These are phyloP conservation scores for Sphaerophoria rueppellii DNA, from an alignment of 2,888 invertebrate species.

Conservation along the genomic window DNA sequence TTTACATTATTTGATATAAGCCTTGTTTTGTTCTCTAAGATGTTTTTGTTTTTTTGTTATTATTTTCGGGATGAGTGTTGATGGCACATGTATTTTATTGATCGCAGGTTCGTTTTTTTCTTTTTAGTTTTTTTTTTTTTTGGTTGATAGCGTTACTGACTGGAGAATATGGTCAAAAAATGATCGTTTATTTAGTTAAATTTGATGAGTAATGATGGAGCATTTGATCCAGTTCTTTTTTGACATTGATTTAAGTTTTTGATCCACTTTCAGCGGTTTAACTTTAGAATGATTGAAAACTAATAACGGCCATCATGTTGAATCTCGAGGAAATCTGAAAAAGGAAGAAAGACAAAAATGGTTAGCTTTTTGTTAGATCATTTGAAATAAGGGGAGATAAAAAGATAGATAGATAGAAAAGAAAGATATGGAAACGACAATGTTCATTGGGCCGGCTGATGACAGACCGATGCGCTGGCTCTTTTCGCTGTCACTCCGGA, in stretches of 20 bases:
- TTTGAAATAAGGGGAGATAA: too few species aligned
- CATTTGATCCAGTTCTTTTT: conserved; percentile 38
- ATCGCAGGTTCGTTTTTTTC: conserved; percentile 51
- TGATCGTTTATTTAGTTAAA: conserved; percentile 21
- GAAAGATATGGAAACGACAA: too few species aligned
- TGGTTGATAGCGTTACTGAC: conserved; percentile 52
- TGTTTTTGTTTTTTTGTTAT: conserved; percentile 29
- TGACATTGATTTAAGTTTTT: conserved; percentile 40
- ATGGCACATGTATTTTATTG: conserved; percentile 67
- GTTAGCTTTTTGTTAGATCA: not conserved
- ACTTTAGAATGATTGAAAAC: conserved; percentile 34
- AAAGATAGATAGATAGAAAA: too few species aligned
- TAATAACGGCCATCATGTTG: conserved; percentile 42
- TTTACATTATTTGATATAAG: conserved; percentile 61
- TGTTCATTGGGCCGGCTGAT: too few species aligned
- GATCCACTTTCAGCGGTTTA: conserved; percentile 4
- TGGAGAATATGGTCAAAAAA: conserved; percentile 41
- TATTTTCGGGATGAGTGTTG: conserved; percentile 54
- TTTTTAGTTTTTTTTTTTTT: conserved; percentile 47
- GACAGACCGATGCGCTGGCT: too few species aligned
- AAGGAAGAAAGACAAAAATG: not conserved
- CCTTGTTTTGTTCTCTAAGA: conserved; percentile 48
- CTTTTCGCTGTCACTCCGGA: too few species aligned
- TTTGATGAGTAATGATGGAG: conserved; percentile 24
- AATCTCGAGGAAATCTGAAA: conserved; percentile 47